Conservation (phyloP, 1,140 invertebrate species). For the Panagrolaimus sp. region DNA sequence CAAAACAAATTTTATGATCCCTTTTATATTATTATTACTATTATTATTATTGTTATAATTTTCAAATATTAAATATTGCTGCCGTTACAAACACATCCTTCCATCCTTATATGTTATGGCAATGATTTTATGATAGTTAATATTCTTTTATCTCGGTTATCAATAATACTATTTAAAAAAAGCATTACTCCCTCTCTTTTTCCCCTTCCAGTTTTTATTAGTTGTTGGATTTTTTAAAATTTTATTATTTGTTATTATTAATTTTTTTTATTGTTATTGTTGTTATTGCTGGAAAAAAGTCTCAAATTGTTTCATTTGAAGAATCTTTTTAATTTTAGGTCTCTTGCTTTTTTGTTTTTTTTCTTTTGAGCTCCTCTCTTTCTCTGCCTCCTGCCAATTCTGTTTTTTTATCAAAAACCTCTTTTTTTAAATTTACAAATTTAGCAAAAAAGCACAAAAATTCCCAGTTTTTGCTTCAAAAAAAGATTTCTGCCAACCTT, state of each 20-base stretch:
- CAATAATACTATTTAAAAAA: not conserved
- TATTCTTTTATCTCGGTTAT: constrained; percentile 7
- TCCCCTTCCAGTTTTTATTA: not conserved
- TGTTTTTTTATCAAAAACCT: not conserved
- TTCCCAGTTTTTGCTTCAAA: not conserved
- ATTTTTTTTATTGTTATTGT: too few species aligned
- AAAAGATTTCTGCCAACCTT: not conserved
- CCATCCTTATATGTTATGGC: not conserved
- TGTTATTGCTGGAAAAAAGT: constrained; percentile 8
- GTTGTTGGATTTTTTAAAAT: constrained; percentile 2
- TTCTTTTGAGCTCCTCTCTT: too few species aligned
- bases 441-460: not conserved
- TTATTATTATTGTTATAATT: not conserved
- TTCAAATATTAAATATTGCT: too few species aligned
- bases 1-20: not conserved
- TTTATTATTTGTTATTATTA: constrained; percentile 8
- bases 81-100: too few species aligned
- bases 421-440: not conserved
- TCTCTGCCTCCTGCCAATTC: not conserved
- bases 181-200: not conserved
- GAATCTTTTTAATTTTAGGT: not conserved
- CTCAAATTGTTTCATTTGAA: constrained; percentile 10
- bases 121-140: constrained; percentile 1
- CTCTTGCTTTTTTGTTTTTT: too few species aligned
- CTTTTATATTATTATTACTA: not conserved